Conservation (phyloP, 2,797 vertebrate genomes). For the Sebastes iracundus region DNA sequence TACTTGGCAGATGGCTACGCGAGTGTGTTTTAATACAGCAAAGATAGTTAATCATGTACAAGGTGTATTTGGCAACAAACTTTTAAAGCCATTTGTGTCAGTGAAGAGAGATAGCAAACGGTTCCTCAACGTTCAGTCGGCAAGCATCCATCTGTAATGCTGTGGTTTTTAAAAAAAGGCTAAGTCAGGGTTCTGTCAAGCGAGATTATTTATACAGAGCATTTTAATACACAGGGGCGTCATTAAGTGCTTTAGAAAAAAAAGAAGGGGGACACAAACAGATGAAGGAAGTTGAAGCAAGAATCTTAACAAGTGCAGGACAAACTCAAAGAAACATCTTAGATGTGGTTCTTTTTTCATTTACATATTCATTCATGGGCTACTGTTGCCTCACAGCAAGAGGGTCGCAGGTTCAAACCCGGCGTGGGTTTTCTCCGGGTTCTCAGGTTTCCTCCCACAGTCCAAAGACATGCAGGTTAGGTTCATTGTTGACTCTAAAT, state of each 20-base stretch:
- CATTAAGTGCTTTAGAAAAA: background rate
- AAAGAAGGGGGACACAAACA: background rate
- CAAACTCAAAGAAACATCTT: background rate
- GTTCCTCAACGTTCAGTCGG: conserved; percentile 19
- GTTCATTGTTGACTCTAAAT: too few species aligned
- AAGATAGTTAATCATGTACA: conserved; percentile 94
- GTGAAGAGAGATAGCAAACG: background rate
- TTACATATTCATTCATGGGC: background rate
- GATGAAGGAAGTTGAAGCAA: background rate
- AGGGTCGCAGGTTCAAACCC: too few species aligned
- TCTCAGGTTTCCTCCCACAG: too few species aligned
- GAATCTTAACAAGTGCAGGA: background rate
- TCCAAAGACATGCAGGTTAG: too few species aligned
- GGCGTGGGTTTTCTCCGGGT: too few species aligned
- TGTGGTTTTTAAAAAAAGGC: background rate
- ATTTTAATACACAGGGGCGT: conserved; percentile 5
- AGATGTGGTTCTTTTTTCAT: background rate
- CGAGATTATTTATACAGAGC: conserved; percentile 12
- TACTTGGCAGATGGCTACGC: conserved; percentile 92
- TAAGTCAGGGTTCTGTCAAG: background rate
- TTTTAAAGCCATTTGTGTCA: conserved; percentile 85
- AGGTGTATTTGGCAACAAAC: conserved; percentile 89
- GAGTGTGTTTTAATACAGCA: conserved; percentile 93
- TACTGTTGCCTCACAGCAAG: too few species aligned
- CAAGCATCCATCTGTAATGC: background rate